Evolutionary conservation across 2,797 vertebrate genomes (phyloP), one percentile per base, ranked within the genome.

Genomic region (Hypotaenidia philippensis): DNA sequence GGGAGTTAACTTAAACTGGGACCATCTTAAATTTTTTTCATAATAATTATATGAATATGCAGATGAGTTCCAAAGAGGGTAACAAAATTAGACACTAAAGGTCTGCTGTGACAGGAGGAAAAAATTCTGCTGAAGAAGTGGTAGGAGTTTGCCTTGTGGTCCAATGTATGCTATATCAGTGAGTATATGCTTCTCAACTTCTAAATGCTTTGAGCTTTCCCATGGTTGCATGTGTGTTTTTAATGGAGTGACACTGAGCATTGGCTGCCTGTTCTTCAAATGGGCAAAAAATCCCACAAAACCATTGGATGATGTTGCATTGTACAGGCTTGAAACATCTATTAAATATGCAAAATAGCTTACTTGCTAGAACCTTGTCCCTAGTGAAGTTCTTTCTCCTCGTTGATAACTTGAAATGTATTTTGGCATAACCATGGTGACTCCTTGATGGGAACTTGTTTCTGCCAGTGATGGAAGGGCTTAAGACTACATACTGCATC

Each of bases 311-410:
- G n/a, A 29, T 91, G 70, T 84, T 89, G 74, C 70, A 45, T 90
- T 95, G 82, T 95, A 94, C 72, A 92, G 84, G 84, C 82, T 94
- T 95, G 79, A 83, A 85, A 56, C 66, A 87, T 77, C 63, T 85
- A 89, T 94, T 95, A 95, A 96, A 95, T 89, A 70, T 21, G 84
- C 31, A 44, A 50, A 69, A 32, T 70, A 89, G 87, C 68, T 34
- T 57, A 34, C 55, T 87, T 83, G 22, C 13, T 91, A 78, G 82
- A 92, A 85, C 47, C 14, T 95, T 86, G 94, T 91, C 41, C 79
- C 36, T 44, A 86, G 79, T 96, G 91, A 64, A 20, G 10, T 61
- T 53, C 76, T 91, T 82, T 59, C 45, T 53, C 27, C 16, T 89
- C 0, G 0, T 9, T 83, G 20, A 3, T 81, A 5, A 19, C 3